These are phyloP conservation scores for Drosophila algonquin DNA, from an alignment of 2,888 invertebrate species.

Conservation along the genomic window DNA sequence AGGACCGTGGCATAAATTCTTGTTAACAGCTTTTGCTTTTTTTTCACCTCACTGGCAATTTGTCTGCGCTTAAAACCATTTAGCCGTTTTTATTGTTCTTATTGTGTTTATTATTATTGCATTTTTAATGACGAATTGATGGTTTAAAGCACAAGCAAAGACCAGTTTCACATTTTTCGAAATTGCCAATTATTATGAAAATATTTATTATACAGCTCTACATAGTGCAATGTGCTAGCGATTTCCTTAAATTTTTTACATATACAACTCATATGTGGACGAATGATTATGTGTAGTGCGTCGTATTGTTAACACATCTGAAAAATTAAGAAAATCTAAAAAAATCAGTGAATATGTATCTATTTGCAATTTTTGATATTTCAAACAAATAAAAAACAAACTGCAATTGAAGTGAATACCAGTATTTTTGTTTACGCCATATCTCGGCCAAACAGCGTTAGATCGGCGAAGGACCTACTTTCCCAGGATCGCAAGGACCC, in stretches of 20 bases:
- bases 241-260: constrained; percentile 57
- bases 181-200: constrained; percentile 57
- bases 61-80: constrained; percentile 54
- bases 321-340: constrained; percentile 29
- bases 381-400: constrained; percentile 39
- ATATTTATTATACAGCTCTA: constrained; percentile 54
- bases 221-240: constrained; percentile 67
- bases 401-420: constrained; percentile 34
- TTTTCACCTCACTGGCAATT: constrained; percentile 49
- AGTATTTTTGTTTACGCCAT: too few relatives aligned
- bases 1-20: constrained; percentile 30
- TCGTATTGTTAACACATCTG: constrained; percentile 40
- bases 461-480: too few relatives aligned
- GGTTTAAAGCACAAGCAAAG: constrained; percentile 54
- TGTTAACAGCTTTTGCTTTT: constrained; percentile 61
- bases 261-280: constrained; percentile 42
- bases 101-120: constrained; percentile 51
- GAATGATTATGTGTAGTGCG: constrained; percentile 46
- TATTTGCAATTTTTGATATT: constrained; percentile 51
- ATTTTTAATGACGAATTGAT: constrained; percentile 44
- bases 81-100: constrained; percentile 51
- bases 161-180: constrained; percentile 46
- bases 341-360: constrained; percentile 46
- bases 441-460: too few relatives aligned
- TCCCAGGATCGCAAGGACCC: too few relatives aligned